Evolutionary conservation across 2,113 vertebrate genomes (phyloP), one percentile per base, ranked within the genome.

Genomic region (Clarias gariepinus): DNA sequence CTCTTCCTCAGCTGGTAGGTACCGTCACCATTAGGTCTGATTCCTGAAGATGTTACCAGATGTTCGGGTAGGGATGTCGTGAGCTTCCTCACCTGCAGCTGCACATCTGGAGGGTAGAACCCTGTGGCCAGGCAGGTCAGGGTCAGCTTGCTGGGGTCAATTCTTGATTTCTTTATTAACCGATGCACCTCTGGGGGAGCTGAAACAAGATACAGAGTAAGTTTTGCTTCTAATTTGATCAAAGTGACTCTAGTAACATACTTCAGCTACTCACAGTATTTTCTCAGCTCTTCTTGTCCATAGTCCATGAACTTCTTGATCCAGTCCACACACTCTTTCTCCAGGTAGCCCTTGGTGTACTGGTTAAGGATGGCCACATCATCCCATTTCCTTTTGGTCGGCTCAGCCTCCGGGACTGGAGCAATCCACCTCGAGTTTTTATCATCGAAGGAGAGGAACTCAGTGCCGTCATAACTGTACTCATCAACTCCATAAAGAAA

Each of bases 381-480:
- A 30, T 92, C 91, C 91, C 90, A 92, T 41, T 91, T 92, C 2
- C 2, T 33, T 77, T 90, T 92, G 33, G 90, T 90, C 28, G 58
- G 25, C 25, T 28, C 1, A 33, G 90, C 89, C 33, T 28, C 47
- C 0, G 3, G 2, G 6, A 87, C 76, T 18, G 89, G 64, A 30
- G 90, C 88, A 0, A 91, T 77, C 90, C 89, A 91, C 25, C 60
- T 81, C 8, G 30, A 63, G 1, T 68, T 30, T 0, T 8, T 13
- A 55, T 84, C 80, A 77, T 91, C 89, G 41, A 91, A 91, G 64
- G 87, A 87, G 69, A 91, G 87, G 81, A 91, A 91, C 47, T 91
- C 85, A 0, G 11, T 0, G 0, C 91, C 90, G 41, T 92, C 91
- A 15, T 91, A 92, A 69, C 89, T 85, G 83, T 91, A 90, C 77